Evolutionary conservation across 2,888 invertebrate species (phyloP).

Genomic region (Tineola bisselliella): DNA sequence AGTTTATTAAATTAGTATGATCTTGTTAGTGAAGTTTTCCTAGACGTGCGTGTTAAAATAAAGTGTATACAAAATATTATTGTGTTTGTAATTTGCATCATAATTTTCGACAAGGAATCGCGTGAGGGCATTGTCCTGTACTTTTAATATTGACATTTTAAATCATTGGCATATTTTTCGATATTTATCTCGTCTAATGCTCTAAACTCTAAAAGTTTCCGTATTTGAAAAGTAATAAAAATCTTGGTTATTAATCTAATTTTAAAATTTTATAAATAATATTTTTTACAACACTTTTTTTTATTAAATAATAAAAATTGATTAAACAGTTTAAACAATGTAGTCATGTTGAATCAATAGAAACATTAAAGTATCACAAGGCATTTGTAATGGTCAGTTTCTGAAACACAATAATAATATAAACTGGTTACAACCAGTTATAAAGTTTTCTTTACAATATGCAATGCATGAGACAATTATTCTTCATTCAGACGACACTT

Average conservation of each 20-base stretch:
- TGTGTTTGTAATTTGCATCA: not conserved
- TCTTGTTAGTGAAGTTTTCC: slow-evolving; percentile 3
- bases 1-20: slow-evolving; percentile 5
- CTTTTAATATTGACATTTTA: not conserved
- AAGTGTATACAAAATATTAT: not conserved
- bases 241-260: no score
- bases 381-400: not conserved
- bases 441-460: no score
- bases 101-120: not conserved
- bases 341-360: not conserved
- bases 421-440: not conserved
- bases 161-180: no score
- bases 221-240: no score
- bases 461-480: no score
- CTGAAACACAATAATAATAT: not conserved
- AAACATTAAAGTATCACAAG: not conserved
- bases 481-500: no score
- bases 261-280: no score
- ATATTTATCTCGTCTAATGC: no score
- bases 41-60: not conserved
- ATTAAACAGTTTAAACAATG: not conserved
- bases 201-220: no score
- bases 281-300: no score
- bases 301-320: no score
- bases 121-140: slow-evolving; percentile 1